Evolutionary conservation across 30 jellyfish, hydroid and myxozoan species (phyloP).

Genomic region (Rhopilema esculentum): DNA sequence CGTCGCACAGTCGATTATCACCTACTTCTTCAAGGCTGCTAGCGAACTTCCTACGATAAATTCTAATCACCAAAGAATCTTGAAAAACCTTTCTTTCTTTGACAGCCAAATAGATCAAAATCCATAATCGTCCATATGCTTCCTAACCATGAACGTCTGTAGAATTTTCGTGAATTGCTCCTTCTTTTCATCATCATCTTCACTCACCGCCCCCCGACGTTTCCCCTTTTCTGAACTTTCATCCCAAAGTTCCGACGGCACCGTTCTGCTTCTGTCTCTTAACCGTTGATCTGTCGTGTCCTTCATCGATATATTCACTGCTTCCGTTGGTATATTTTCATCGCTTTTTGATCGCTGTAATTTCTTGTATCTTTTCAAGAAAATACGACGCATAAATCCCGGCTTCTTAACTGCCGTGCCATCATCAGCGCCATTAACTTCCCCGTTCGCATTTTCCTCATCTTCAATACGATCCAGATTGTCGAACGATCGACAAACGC

Average conservation of each 20-base stretch:
- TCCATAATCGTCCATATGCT: slow-evolving; percentile 68
- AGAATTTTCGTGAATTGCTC: slow-evolving; percentile 52
- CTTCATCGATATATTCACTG: slow-evolving; percentile 48
- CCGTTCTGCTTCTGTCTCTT: slow-evolving; percentile 39
- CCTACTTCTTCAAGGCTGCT: not conserved
- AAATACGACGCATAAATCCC: slow-evolving; percentile 46
- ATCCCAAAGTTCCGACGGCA: slow-evolving; percentile 47
- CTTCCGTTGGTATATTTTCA: slow-evolving; percentile 26
- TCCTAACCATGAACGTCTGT: slow-evolving; percentile 32
- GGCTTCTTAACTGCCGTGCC: not conserved
- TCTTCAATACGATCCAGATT: not conserved
- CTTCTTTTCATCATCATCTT: slow-evolving; percentile 26
- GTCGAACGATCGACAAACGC: slow-evolving; percentile 10
- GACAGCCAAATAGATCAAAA: not conserved
- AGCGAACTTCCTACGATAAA: no score
- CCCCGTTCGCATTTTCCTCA: slow-evolving; percentile 3
- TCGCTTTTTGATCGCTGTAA: slow-evolving; percentile 46
- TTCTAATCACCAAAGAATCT: not conserved
- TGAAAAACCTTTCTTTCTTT: not conserved
- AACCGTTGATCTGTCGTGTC: slow-evolving; percentile 23
- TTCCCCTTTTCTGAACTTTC: slow-evolving; percentile 18
- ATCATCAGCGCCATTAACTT: not conserved
- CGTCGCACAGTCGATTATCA: no score
- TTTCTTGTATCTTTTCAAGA: slow-evolving; percentile 20
- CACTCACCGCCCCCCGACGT: slow-evolving; percentile 64